phyloP scores from a whole-genome alignment of 1,140 invertebrate species.

The Chrysopa pallens region DNA sequence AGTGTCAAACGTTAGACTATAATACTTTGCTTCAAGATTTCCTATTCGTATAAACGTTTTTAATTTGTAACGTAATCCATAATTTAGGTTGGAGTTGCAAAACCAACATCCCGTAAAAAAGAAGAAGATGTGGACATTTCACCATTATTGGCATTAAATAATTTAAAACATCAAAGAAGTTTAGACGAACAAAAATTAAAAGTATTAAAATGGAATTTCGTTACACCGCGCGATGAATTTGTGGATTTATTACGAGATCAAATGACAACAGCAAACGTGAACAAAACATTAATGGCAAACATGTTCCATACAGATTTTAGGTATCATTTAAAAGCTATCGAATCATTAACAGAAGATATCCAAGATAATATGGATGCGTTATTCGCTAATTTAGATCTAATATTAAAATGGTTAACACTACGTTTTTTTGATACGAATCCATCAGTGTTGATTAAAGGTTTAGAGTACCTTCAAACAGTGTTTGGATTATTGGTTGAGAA shows the following conservation, averaged over 20 bases:
- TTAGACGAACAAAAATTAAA: slow-evolving; percentile 87
- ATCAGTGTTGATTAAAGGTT: slow-evolving; percentile 81
- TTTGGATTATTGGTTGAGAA: slow-evolving; percentile 63
- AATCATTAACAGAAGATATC: slow-evolving; percentile 70
- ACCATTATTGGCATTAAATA: slow-evolving; percentile 66
- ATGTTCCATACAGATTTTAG: slow-evolving; percentile 95
- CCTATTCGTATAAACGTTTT: no score
- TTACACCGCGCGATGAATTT: slow-evolving; percentile 81
- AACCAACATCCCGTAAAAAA: slow-evolving; percentile 43
- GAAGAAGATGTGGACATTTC: slow-evolving; percentile 73
- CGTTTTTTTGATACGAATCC: slow-evolving; percentile 98
- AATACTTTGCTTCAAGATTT: no score
- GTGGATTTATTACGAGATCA: slow-evolving; percentile 80
- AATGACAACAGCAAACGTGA: slow-evolving; percentile 75
- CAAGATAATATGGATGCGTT: slow-evolving; percentile 57
- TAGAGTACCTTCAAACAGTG: slow-evolving; percentile 77
- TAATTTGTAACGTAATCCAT: not conserved
- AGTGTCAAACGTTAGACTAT: no score
- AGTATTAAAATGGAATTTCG: slow-evolving; percentile 93
- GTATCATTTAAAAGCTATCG: slow-evolving; percentile 89
- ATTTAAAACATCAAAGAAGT: slow-evolving; percentile 75
- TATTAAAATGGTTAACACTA: slow-evolving; percentile 91
- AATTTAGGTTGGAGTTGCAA: slow-evolving; percentile 13
- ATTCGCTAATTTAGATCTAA: slow-evolving; percentile 81
- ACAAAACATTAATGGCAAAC: slow-evolving; percentile 67